Conservation (phyloP, 2,888 invertebrate species). For the Phragmatobia fuliginosa region DNA sequence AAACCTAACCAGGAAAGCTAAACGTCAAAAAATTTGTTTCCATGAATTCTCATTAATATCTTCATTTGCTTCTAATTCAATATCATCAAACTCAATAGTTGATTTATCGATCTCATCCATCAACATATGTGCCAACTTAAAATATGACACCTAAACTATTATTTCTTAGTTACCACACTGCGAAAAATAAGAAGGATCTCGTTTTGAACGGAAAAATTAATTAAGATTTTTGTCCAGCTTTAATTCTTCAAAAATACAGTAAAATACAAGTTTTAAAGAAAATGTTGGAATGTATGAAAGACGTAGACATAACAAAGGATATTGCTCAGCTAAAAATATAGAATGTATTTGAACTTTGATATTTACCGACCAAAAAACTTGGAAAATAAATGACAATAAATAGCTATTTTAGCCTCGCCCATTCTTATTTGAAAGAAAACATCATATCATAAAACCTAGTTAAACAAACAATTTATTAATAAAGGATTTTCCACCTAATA, state of each 20-base stretch:
- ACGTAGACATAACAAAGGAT: slow-evolving; percentile 40
- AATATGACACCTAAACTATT: not conserved
- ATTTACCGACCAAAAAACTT: not conserved
- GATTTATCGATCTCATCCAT: not conserved
- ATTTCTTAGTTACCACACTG: not conserved
- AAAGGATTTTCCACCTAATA: not conserved
- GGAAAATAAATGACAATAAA: not conserved
- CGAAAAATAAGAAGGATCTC: not conserved
- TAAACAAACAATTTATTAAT: not conserved
- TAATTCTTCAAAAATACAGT: not conserved
- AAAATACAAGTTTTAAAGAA: not conserved
- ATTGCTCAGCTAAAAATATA: slow-evolving; percentile 33
- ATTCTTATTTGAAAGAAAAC: not conserved
- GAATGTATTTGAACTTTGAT: not conserved
- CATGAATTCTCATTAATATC: not conserved
- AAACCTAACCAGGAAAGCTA: not conserved
- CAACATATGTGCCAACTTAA: not conserved
- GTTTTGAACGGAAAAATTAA: not conserved
- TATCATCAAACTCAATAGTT: not conserved
- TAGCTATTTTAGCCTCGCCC: not conserved
- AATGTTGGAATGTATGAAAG: not conserved
- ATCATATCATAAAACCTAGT: not conserved
- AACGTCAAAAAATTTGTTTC: too few relatives aligned
- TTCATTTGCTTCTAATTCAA: too few relatives aligned
- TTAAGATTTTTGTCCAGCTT: not conserved